A percentile compares a stretch with the other conserved stretches of the same genome.
These are phyloP conservation scores for Lordiphosa clarofinis DNA, from an alignment of 1,140 invertebrate species.

Conservation along the genomic window DNA sequence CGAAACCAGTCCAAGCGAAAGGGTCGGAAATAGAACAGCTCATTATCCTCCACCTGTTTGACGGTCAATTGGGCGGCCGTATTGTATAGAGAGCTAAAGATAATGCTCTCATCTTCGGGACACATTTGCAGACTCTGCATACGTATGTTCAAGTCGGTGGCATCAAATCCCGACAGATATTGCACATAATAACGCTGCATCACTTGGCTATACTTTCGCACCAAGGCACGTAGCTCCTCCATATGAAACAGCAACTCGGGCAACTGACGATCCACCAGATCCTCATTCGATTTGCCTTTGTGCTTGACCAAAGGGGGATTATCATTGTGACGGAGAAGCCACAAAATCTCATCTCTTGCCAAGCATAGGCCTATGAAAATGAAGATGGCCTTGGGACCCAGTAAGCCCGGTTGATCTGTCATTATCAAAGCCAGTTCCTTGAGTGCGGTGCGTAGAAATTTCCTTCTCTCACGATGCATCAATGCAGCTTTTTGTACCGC, in stretches of 20 bases:
- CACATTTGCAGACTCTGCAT: conserved; percentile 92
- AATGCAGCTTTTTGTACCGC: conserved; percentile 93
- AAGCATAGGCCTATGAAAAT: conserved; percentile 98
- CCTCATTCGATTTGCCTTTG: conserved; percentile 90
- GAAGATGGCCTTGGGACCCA: conserved; percentile 98
- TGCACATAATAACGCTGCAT: conserved; percentile 99
- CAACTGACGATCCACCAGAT: conserved; percentile 95
- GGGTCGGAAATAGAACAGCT: conserved; percentile 96
- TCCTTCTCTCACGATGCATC: conserved; percentile 95
- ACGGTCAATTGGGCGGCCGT: conserved; percentile 92
- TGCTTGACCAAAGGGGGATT: conserved; percentile 93
- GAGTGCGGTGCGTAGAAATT: conserved; percentile 96
- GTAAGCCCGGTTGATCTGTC: conserved; percentile 97
- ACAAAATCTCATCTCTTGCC: conserved; percentile 97
- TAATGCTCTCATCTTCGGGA: conserved; percentile 96
- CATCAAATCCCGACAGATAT: conserved; percentile 97
- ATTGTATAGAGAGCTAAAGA: conserved; percentile 95
- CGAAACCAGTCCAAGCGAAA: conserved; percentile 98
- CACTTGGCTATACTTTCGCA: conserved; percentile 97
- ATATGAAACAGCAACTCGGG: conserved; percentile 99
- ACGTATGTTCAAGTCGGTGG: conserved; percentile 93
- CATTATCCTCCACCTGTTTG: conserved; percentile 98
- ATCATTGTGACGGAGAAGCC: conserved; percentile 97
- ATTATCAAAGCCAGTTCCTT: conserved; percentile 97
- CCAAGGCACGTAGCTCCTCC: conserved; percentile 95